Base-by-base conservation (phyloP, 2,113 vertebrate species). In the Copsychus sechellarum region DNA sequence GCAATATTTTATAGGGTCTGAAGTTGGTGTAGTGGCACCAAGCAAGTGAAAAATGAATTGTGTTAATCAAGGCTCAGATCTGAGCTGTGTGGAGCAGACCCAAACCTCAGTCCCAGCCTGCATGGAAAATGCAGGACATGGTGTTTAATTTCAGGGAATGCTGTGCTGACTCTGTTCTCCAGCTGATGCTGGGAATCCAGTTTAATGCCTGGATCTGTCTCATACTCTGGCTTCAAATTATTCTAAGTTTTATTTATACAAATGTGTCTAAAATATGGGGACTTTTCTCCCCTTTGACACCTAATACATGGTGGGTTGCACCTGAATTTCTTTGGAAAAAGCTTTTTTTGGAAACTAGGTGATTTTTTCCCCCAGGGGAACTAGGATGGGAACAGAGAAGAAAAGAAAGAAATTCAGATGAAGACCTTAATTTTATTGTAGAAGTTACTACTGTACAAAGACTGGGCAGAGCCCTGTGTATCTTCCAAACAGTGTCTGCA, bases 61-160 rank as follows among this genome's bases (percentile, higher is more conserved):
- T 19, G 20, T 34, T 66, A 56, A 3, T 33, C 3, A 9, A 58
- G 34, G 43, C 24, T 53, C 1, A 20, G 38, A 20, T 21, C 1
- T 0, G 5, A 13, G 2, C 5, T 56, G 48, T 20, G 6, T 3
- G 12, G 48, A 33, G 36, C 45, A 51, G 57, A 50, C 7, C 2
- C 14, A 25, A 21, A 36, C 0, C 3, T n/a, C 54, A 57, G 53
- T 56, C 8, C 17, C 40, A 5, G 20, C 33, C 62, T 89, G 51
- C 16, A 1, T 20, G 71, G 40, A 23, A 42, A 61, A 31, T 66
- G 42, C 16, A 3, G 13, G 2, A 4, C 0, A 1, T 20, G 53
- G 22, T 14, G 56, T 50, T 60, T 4, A 6, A 45, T 36, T 77
- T 33, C 54, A 33, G 74, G 29, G 57, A 51, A 8, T 14, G 0